Evolutionary conservation across 1,140 invertebrate species (phyloP).

Genomic region (Aphidius ervi): DNA sequence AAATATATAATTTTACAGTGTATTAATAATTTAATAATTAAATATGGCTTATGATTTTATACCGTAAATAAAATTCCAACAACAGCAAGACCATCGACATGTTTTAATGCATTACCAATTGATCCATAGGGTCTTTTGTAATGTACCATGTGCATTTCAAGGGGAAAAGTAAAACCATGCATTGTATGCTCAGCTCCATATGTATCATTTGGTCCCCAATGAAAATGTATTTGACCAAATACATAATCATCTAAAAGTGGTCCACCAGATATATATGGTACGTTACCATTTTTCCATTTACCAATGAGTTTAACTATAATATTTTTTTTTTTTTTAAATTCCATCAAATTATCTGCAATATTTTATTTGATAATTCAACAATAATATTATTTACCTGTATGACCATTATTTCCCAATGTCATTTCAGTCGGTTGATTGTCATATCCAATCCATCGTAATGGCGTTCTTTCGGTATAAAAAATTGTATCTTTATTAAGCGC

Average conservation of each 20-base stretch:
- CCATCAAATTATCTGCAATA: background rate
- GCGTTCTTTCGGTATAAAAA: conserved; percentile 36
- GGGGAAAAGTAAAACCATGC: conserved; percentile 52
- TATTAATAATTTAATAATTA: background rate
- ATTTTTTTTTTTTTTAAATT: no score
- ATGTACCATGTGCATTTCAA: conserved; percentile 43
- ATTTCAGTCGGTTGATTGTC: conserved; percentile 48
- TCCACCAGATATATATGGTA: conserved; percentile 60
- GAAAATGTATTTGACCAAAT: conserved; percentile 74
- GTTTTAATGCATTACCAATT: conserved; percentile 28
- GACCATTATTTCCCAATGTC: conserved; percentile 63
- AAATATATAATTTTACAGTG: no score
- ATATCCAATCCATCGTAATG: conserved; percentile 56
- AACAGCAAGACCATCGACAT: conserved; percentile 36
- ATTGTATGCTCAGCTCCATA: conserved; percentile 81
- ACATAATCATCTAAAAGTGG: conserved; percentile 65
- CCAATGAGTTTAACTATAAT: no score
- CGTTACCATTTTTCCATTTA: background rate
- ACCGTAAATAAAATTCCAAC: conserved; percentile 38
- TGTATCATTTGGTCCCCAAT: conserved; percentile 64
- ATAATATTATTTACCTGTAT: conserved; percentile 56
- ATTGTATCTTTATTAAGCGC: conserved; percentile 28
- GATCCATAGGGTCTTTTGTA: conserved; percentile 31
- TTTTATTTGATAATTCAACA: conserved; percentile 1
- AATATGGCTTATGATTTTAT: background rate